Conservation (phyloP, 2,888 invertebrate species). For the Platynereis dumerilii region DNA sequence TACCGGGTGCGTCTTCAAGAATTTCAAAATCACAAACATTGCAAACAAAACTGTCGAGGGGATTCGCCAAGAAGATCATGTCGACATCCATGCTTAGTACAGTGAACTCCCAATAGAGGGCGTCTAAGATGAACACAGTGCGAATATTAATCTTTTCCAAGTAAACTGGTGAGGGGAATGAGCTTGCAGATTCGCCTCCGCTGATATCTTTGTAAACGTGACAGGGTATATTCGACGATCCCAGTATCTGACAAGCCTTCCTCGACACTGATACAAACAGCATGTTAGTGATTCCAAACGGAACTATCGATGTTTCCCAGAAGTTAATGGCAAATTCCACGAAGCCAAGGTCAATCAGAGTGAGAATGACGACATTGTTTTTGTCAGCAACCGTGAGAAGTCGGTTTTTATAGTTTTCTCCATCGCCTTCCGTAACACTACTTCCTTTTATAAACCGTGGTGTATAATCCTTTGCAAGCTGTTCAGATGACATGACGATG, state of each 20-base stretch:
- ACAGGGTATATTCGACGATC: not conserved
- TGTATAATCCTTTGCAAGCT: too few relatives aligned
- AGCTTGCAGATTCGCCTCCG: too few relatives aligned
- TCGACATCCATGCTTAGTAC: slow-evolving; percentile 35
- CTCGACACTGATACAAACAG: slow-evolving; percentile 26
- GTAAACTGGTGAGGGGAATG: slow-evolving; percentile 30
- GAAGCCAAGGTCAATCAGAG: slow-evolving; percentile 21
- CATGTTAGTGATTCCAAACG: slow-evolving; percentile 27
- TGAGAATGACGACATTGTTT: slow-evolving; percentile 18
- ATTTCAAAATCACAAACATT: slow-evolving; percentile 35
- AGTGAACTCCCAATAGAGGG: slow-evolving; percentile 24
- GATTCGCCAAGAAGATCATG: slow-evolving; percentile 34
- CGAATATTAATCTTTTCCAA: slow-evolving; percentile 34
- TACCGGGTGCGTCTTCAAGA: slow-evolving; percentile 29
- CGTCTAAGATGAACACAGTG: slow-evolving; percentile 33
- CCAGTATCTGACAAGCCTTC: not conserved
- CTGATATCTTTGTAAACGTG: slow-evolving; percentile 11
- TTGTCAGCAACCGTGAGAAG: too few relatives aligned
- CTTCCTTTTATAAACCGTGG: too few relatives aligned
- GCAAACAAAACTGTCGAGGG: slow-evolving; percentile 31
- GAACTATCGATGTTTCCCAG: slow-evolving; percentile 23
- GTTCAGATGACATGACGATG: too few relatives aligned
- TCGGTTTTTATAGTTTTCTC: too few relatives aligned
- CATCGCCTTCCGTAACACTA: too few relatives aligned
- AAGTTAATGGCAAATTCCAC: slow-evolving; percentile 29